phyloP scores from a whole-genome alignment of 2,113 vertebrate species.

The Prolemur simus region DNA sequence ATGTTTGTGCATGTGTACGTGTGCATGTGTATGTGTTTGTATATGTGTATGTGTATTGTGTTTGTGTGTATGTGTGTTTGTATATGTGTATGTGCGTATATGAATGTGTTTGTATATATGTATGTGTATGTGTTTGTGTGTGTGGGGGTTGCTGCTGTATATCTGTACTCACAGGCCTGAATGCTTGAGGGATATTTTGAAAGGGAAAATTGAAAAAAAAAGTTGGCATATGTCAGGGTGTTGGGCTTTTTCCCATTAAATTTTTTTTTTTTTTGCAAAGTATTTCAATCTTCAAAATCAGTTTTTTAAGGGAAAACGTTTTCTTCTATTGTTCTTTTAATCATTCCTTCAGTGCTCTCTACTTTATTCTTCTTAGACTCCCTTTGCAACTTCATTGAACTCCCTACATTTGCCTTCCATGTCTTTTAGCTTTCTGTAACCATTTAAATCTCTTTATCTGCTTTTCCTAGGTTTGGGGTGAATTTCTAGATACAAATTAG shows the following conservation, averaged over 20 bases:
- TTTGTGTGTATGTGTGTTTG: neutral
- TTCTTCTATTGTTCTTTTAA: neutral
- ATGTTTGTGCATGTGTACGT: no score
- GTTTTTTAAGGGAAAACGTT: neutral
- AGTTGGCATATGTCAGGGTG: neutral
- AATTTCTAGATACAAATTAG: neutral
- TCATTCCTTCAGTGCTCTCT: neutral
- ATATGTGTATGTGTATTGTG: no score
- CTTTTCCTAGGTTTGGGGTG: neutral
- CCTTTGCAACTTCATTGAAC: neutral
- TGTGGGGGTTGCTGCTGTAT: no score
- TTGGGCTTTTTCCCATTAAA: neutral
- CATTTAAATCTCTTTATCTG: neutral
- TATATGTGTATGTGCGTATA: neutral
- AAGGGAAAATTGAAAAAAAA: neutral
- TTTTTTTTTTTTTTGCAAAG: neutral
- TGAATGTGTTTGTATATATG: neutral
- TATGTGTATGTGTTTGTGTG: no score
- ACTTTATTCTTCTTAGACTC: neutral
- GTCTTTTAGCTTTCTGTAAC: neutral
- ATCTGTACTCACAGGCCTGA: no score
- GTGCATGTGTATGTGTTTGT: no score
- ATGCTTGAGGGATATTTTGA: neutral
- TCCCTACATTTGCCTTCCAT: neutral
- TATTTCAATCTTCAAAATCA: conserved; percentile 8